These are phyloP conservation scores for Lycophotia porphyrea DNA, from an alignment of 2,888 invertebrate genomes.

Conservation along the genomic window DNA sequence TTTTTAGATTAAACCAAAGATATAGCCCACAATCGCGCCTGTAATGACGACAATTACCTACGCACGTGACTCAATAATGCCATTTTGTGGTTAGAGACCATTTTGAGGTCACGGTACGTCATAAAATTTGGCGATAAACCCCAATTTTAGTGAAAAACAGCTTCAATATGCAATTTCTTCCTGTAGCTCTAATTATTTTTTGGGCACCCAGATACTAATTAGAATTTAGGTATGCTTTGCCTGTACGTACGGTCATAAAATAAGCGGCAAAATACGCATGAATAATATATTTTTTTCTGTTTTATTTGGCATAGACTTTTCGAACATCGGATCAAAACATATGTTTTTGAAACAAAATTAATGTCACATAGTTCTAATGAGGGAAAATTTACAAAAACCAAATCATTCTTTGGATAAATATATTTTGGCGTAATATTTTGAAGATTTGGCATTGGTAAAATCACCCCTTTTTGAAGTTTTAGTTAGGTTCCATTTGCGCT, in stretches of 20 bases:
- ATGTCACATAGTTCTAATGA: too few species aligned
- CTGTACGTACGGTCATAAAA: not conserved
- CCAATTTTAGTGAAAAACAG: conserved; percentile 31
- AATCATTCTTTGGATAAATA: not conserved
- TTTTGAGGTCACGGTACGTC: conserved; percentile 36
- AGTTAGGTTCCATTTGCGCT: not conserved
- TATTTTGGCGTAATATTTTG: too few species aligned
- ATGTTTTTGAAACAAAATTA: not conserved
- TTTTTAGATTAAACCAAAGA: not conserved
- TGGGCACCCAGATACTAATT: conserved; percentile 9
- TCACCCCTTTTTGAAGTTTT: not conserved
- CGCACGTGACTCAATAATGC: conserved; percentile 1
- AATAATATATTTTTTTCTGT: not conserved
- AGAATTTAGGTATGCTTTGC: not conserved
- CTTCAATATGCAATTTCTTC: conserved; percentile 34
- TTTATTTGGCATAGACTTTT: not conserved
- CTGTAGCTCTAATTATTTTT: not conserved
- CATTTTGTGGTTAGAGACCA: conserved; percentile 27
- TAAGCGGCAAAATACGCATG: not conserved
- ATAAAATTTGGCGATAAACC: conserved; percentile 41
- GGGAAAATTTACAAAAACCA: not conserved
- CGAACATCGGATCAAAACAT: not conserved
- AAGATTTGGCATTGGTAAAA: not conserved
- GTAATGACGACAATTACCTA: conserved; percentile 20
- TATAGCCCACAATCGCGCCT: not conserved